Conservation (phyloP, 2,888 invertebrate genomes). For the Chironomus tentans region DNA sequence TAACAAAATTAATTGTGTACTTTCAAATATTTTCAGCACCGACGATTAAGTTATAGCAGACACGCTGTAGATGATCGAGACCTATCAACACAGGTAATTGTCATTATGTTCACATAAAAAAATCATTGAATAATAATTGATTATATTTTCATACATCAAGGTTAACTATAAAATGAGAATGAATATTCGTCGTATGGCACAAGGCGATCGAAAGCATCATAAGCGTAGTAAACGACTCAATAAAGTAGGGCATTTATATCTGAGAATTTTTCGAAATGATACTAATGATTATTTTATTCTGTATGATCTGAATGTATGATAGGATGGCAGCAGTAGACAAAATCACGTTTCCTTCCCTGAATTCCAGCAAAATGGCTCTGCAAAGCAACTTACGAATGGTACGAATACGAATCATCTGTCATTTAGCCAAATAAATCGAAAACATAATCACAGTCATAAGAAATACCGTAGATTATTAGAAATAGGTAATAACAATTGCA, state of each 20-base stretch:
- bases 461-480: slow-evolving; percentile 45
- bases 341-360: slow-evolving; percentile 85
- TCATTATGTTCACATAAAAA: too few relatives aligned
- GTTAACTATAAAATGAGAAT: slow-evolving; percentile 83
- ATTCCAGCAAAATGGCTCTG: slow-evolving; percentile 81
- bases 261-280: background rate
- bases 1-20: background rate
- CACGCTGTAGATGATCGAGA: slow-evolving; percentile 86
- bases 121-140: too few relatives aligned
- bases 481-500: slow-evolving; percentile 39
- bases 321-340: slow-evolving; percentile 72
- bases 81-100: slow-evolving; percentile 59
- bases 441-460: slow-evolving; percentile 44
- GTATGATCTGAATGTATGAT: slow-evolving; percentile 32
- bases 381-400: slow-evolving; percentile 83
- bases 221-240: slow-evolving; percentile 76
- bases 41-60: slow-evolving; percentile 80
- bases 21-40: slow-evolving; percentile 54
- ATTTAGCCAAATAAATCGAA: slow-evolving; percentile 51
- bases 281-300: background rate
- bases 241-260: slow-evolving; percentile 43
- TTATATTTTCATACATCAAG: slow-evolving; percentile 30
- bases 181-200: slow-evolving; percentile 79
- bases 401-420: slow-evolving; percentile 50
- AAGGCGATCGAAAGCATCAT: slow-evolving; percentile 69